Percentiles rank a stretch among this genome's conserved stretches.
Conservation (phyloP, 2,113 vertebrate species). For the Caracal caracal region DNA sequence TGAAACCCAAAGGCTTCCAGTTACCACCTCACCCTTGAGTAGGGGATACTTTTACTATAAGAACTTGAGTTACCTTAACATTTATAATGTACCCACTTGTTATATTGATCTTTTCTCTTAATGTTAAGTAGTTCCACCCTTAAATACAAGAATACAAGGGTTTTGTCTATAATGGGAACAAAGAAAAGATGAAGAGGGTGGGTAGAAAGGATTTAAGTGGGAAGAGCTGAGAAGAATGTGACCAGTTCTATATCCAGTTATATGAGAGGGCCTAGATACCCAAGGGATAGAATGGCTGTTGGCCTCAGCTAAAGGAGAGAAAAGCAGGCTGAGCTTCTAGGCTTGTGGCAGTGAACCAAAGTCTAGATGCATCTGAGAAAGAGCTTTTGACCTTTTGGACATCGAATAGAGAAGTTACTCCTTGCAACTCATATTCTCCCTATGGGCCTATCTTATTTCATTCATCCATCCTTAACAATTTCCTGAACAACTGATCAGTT, state of each 20-base stretch:
- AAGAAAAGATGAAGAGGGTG: neutral
- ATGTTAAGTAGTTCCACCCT: neutral
- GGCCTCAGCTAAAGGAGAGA: neutral
- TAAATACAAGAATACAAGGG: neutral
- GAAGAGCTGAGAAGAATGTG: neutral
- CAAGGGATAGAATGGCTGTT: neutral
- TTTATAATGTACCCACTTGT: neutral
- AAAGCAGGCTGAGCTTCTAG: neutral
- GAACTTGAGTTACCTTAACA: neutral
- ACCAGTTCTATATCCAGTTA: neutral
- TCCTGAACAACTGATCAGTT: neutral
- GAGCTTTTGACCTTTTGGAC: neutral
- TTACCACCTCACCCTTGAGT: neutral
- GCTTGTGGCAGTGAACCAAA: neutral
- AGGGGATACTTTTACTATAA: neutral
- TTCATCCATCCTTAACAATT: neutral
- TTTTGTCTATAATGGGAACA: neutral
- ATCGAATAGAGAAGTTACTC: neutral
- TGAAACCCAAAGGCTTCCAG: neutral
- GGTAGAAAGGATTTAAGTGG: neutral
- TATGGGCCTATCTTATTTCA: neutral
- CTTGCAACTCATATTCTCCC: neutral
- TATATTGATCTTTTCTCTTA: neutral
- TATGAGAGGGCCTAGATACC: neutral
- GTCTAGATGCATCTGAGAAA: neutral